Evolutionary conservation across 2,797 vertebrate species (phyloP).

Genomic region (Calcarius lapponicus): DNA sequence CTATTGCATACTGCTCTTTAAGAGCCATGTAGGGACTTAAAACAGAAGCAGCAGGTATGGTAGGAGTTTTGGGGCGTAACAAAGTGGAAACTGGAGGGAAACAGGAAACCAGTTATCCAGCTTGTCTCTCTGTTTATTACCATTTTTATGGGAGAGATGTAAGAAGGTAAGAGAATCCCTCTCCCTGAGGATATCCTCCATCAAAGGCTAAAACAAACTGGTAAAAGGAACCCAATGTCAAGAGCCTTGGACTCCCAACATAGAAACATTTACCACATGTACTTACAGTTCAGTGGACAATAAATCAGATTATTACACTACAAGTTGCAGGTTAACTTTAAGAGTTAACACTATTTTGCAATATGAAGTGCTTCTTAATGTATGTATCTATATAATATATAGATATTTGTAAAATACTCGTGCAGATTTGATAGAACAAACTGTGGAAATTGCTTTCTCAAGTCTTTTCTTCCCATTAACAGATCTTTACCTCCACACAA

Average conservation of each 20-base stretch:
- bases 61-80: not conserved
- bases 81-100: not conserved
- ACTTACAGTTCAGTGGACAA: not conserved
- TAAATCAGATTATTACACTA: constrained; percentile 32
- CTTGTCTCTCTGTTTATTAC: not conserved
- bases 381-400: constrained; percentile 63
- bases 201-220: not conserved
- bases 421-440: constrained; percentile 51
- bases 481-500: not conserved
- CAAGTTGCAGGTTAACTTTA: constrained; percentile 55
- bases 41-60: not conserved
- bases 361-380: constrained; percentile 57
- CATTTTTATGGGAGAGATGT: not conserved
- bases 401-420: constrained; percentile 53
- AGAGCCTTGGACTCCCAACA: not conserved
- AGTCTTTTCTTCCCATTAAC: constrained; percentile 20
- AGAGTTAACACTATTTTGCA: constrained; percentile 56
- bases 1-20: constrained; percentile 66
- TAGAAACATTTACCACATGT: not conserved
- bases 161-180: not conserved
- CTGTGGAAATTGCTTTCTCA: not conserved
- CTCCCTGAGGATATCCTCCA: not conserved
- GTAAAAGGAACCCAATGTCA: not conserved
- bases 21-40: constrained; percentile 25
- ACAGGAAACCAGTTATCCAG: not conserved